A percentile compares a stretch with the other conserved stretches of the same genome.
These are phyloP conservation scores for Ancistrus triradiatus DNA, from an alignment of 2,113 vertebrate species.

Conservation along the genomic window DNA sequence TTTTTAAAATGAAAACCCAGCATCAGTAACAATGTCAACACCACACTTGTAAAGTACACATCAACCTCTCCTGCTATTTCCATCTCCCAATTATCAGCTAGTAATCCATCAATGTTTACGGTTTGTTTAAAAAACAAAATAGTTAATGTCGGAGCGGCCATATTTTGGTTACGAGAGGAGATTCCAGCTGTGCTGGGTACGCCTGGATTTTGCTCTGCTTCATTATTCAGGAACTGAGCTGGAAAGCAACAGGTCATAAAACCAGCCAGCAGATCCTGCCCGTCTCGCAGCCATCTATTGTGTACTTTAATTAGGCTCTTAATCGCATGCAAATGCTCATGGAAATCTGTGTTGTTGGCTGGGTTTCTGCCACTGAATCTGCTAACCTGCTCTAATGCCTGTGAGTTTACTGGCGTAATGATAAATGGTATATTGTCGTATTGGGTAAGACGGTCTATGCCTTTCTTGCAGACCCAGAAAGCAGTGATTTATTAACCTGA, in stretches of 20 bases:
- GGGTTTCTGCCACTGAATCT: conserved; percentile 15
- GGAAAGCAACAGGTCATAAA: conserved; percentile 35
- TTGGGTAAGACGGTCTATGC: background rate
- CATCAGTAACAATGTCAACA: too few relatives aligned
- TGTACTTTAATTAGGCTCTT: conserved; percentile 34
- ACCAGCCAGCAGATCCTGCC: conserved; percentile 22
- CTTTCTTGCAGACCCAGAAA: background rate
- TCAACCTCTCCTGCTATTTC: too few relatives aligned
- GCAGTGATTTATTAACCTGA: background rate
- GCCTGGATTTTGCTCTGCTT: conserved; percentile 27
- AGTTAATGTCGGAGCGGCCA: conserved; percentile 30
- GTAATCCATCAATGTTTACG: conserved; percentile 41
- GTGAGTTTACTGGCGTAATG: background rate
- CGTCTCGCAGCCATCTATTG: conserved; percentile 40
- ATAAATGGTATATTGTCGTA: background rate
- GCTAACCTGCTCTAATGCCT: conserved; percentile 13
- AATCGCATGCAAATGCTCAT: conserved; percentile 32
- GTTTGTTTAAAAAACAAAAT: conserved; percentile 28
- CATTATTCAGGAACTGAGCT: conserved; percentile 34
- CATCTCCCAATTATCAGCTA: too few relatives aligned
- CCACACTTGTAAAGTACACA: too few relatives aligned
- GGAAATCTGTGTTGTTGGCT: conserved; percentile 20
- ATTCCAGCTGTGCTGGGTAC: conserved; percentile 37
- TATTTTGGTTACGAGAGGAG: conserved; percentile 33
- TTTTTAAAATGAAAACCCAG: too few relatives aligned